Evolutionary conservation across 2,797 vertebrate genomes (phyloP), one percentile per base, ranked within the genome.

Genomic region (Crocidura indochinensis): DNA sequence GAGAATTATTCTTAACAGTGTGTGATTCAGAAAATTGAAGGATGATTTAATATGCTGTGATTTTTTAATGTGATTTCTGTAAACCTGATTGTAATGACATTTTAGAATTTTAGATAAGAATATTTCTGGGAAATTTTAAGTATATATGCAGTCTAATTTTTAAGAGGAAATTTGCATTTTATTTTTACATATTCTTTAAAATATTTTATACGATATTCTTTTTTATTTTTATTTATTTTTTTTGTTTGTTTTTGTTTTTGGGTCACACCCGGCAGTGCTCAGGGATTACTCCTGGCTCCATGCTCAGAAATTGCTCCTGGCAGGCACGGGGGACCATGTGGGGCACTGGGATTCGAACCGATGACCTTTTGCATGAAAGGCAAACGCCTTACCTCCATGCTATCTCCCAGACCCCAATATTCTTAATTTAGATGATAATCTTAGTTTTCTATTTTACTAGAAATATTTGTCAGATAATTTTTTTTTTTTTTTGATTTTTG

Each of bases 1-100:
- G 12, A 79, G 14, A 79, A 17, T 53, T 67, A 49, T 74, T 94
- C n/a, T 76, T 91, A 88, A 81, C 76, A 69, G 27, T 88, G 44
- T 84, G 10, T 77, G 64, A 92, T 90, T 77, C 84, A 94, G 91
- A 92, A 95, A 93, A 89, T 85, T 38, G 68, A 77, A 87, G 46
- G 85, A 65, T 51, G 64, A 51, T 85, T 93, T 79, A 95, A 68
- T 82, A 60, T 7, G 44, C 17, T 65, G 4, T 88, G 15, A 24
- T 91, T 92, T 91, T 91, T 60, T 85, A 86, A 53, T 91, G 56
- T 84, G 88, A 78, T 78, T 78, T 46, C 91, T 94, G 24, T 69
- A 91, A 93, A 84, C 24, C 22, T 90, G 44, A 72, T 38, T 17
- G 60, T 20, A 74, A 60, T 84, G 62, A 12, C 73, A 89, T 51